Percentiles rank a stretch among this genome's conserved stretches.
Evolutionary conservation across 2,888 invertebrate species (phyloP).

Genomic region (Exocentrus adspersus): DNA sequence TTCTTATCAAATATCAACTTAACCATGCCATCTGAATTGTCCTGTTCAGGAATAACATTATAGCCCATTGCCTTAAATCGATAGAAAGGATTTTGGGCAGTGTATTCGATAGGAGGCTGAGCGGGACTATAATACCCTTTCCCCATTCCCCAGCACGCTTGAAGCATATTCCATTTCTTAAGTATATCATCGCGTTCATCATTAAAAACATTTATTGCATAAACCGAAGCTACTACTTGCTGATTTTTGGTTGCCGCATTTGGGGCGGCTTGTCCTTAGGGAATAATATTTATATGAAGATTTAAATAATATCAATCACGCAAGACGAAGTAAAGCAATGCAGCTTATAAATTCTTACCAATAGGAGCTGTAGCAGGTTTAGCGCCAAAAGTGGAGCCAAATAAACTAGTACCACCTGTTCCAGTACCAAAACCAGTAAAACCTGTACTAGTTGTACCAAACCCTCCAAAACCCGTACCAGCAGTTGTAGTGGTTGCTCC

Average conservation of each 20-base stretch:
- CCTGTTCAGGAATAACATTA: conserved; percentile 84
- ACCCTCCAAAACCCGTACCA: conserved; percentile 59
- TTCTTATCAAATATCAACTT: conserved; percentile 86
- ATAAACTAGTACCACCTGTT: conserved; percentile 46
- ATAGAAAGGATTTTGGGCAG: conserved; percentile 89
- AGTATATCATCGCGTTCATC: conserved; percentile 95
- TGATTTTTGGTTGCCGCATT: conserved; percentile 50
- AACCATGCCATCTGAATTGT: conserved; percentile 92
- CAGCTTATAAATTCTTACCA: too few relatives aligned
- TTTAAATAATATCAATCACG: background rate
- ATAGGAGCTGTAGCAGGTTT: conserved; percentile 63
- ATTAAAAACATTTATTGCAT: conserved; percentile 78
- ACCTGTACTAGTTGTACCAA: conserved; percentile 61
- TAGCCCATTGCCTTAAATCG: conserved; percentile 96
- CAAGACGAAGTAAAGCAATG: background rate
- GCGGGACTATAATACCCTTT: conserved; percentile 82
- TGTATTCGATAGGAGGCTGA: conserved; percentile 83
- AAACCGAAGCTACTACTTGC: conserved; percentile 65
- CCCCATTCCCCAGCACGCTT: conserved; percentile 89
- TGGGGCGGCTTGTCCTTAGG: conserved; percentile 32
- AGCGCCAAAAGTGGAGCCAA: conserved; percentile 47
- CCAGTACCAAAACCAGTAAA: conserved; percentile 59
- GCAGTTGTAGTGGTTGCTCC: conserved; percentile 61
- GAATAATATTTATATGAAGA: background rate
- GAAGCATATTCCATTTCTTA: conserved; percentile 94